Percentiles rank a stretch among this genome's conserved stretches.
Conservation (phyloP, 2,888 invertebrate species). For the Monochamus alternatus region DNA sequence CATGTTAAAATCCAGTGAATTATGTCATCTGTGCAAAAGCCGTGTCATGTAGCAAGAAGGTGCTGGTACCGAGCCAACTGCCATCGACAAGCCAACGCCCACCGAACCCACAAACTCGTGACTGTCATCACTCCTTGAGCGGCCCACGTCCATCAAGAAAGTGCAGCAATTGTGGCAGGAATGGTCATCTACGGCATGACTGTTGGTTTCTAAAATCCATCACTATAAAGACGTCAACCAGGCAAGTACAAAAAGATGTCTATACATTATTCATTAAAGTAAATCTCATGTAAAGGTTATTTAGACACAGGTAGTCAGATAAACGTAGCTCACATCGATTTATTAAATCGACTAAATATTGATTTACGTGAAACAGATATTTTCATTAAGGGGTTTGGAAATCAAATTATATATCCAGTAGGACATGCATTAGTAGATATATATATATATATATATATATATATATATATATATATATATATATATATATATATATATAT, state of each 20-base stretch:
- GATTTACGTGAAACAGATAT: not conserved
- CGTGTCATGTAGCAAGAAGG: not conserved
- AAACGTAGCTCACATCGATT: not conserved
- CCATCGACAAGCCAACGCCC: no score
- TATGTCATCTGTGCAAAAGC: constrained; percentile 9
- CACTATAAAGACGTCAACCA: not conserved
- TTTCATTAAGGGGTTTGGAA: constrained; percentile 1
- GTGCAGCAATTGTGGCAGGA: constrained; percentile 17
- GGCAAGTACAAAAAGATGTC: constrained; percentile 8
- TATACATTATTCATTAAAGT: not conserved
- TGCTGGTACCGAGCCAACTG: not conserved
- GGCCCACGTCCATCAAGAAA: not conserved
- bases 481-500: no score
- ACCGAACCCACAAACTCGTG: no score
- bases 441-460: no score
- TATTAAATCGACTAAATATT: not conserved
- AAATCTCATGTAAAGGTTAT: not conserved
- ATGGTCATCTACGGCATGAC: constrained; percentile 4
- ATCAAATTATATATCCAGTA: constrained; percentile 2
- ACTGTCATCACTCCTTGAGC: no score
- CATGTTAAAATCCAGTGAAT: no score
- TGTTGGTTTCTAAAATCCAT: constrained; percentile 12
- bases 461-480: no score
- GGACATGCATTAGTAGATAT: not conserved
- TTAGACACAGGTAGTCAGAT: constrained; percentile 28